Base-by-base conservation (phyloP, 2,797 vertebrate species). In the Phrynocephalus guinanensis region DNA sequence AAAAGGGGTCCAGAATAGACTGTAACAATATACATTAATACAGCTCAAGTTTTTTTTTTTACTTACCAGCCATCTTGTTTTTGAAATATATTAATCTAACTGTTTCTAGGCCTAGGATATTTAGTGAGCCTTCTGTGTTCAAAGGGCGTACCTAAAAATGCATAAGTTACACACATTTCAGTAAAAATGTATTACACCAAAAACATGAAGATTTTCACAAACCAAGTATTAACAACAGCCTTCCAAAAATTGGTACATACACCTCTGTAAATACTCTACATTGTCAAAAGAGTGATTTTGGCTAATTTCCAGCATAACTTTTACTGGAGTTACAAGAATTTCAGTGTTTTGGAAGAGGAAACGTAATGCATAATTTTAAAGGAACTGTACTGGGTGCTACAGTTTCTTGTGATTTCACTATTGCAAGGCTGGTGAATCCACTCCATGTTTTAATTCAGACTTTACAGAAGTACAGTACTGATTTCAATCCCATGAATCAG, bases 61-160 rank as follows among this genome's bases (percentile, higher is more conserved):
- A 79, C 97, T 96, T 96, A 99, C 99, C 99, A 87, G 99, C 99
- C 96, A 98, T 98, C 96, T 99, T 99, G 95, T 99, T 99, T 96
- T 99, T 99, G 85, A 99, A 99, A 97, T 99, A 99, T 97, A 99
- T 98, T 88, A 99, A 98, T 75, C 99, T 97, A 87, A 99, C 97
- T 0, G 99, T 99, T 93, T 99, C 99, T 95, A 99, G 94, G 13
- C 98, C 98, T 93, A 99, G 95, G 92, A 99, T 97, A 96, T 99
- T 99, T 94, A 99, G 95, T 79, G 99, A 99, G 94, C 99, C 99
- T 83, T 99, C 99, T 30, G 96, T 96, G 90, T 99, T 99, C 94
- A 99, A 97, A 88, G 99, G 98, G 87, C 98, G 98, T 93, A 99
- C 98, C 99, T 99, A 93, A 94, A 97, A 95, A 76, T 88, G 95